Base-by-base conservation (phyloP, 2,888 invertebrate species). In the Flexamia atlantica region DNA sequence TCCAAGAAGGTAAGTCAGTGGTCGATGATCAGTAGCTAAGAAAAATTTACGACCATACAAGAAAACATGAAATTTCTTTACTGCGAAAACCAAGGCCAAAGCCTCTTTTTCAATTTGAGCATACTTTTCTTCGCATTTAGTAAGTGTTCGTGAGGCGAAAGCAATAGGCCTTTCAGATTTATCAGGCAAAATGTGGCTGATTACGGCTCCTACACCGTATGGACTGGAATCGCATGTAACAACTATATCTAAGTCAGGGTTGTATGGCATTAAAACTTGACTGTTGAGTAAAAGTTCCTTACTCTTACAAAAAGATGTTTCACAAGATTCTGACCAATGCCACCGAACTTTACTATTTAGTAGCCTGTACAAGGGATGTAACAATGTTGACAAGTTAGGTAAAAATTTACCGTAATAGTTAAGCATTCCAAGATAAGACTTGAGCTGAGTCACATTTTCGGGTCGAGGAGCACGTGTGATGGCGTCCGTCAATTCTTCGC, bases 1-100 rank as follows among this genome's bases (percentile, higher is more conserved):
- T 4, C 64, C 36, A 7, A 36, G 36, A 4, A 36, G 9, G 9
- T 7, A 36, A 7, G 9, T 36, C 5, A 36, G 36, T 36, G 36
- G 36, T 9, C 36, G 4, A 36, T 36, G 36, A 36, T 36, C 36
- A 9, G 36, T 36, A 4, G 25, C 64, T 5, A 53, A 14, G 14
- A 25, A 5, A 28, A 28, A 64, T 28, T 64, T 64, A 4, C 36
- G 23, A 42, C 81, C 84, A 72, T 84, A 82, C 42, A 84, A 28
- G 50, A 68, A 84, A 30, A 82, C 14, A 32, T 84, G 84, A 81
- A 84, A 84, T 81, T 81, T 84, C 46, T 70, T 42, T 36, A 57
- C 82, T 32, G 70, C 23, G 70, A 81, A 84, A 0, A 81, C 14
- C 17, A 84, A 28, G 32, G 84, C 84, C 25, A 84, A 32, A n/a